phyloP scores from a whole-genome alignment of 2,888 invertebrate genomes.

The Meganola albula region DNA sequence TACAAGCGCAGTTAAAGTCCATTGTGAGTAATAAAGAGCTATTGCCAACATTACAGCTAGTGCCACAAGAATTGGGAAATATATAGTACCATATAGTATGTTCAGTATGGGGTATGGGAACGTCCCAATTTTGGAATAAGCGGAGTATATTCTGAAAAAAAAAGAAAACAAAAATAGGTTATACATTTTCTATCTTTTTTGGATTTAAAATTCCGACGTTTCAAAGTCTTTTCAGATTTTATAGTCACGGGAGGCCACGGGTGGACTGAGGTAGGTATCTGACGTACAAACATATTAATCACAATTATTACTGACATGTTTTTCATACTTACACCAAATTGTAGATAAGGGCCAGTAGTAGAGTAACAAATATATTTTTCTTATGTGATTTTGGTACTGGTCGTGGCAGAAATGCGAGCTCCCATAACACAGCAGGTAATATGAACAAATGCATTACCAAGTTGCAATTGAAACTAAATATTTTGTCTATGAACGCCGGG shows the following conservation, averaged over 20 bases:
- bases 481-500: conserved; percentile 43
- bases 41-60: conserved; percentile 3
- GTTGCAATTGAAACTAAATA: conserved; percentile 38
- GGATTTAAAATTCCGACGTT: too few species aligned
- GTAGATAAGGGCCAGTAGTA: conserved; percentile 21
- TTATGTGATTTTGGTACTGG: conserved; percentile 27
- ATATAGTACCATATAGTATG: conserved; percentile 38
- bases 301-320: too few species aligned
- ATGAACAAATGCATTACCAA: conserved; percentile 40
- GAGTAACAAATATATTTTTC: conserved; percentile 19
- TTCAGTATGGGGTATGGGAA: conserved; percentile 53
- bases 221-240: too few species aligned
- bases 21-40: conserved; percentile 33
- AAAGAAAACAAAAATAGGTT: conserved; percentile 6
- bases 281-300: too few species aligned
- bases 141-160: conserved; percentile 46
- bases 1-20: conserved; percentile 25
- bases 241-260: too few species aligned
- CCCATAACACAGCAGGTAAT: conserved; percentile 39
- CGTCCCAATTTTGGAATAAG: conserved; percentile 30
- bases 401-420: conserved; percentile 33
- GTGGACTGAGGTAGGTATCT: too few species aligned
- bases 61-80: conserved; percentile 31
- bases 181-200: neutral
- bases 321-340: conserved; percentile 36